Percentiles rank a stretch among this genome's conserved stretches.
Conservation (phyloP, 2,797 vertebrate species). For the Margarornis squamiger region DNA sequence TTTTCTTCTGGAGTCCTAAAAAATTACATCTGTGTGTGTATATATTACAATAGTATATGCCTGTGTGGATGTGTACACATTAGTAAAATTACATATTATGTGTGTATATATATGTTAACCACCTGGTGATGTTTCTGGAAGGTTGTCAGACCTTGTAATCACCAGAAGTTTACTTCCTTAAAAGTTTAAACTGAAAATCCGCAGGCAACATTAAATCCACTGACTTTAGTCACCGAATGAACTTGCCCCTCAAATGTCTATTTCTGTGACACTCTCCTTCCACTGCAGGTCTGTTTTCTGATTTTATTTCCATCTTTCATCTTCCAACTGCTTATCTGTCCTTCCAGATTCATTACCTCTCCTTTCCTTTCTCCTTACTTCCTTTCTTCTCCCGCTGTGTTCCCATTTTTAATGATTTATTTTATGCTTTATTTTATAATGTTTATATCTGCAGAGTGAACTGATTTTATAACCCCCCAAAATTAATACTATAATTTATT, state of each 20-base stretch:
- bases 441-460: slow-evolving; percentile 51
- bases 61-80: neutral
- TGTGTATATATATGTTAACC: neutral
- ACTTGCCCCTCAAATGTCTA: neutral
- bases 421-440: slow-evolving; percentile 38
- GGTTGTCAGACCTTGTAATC: neutral
- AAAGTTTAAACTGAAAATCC: neutral
- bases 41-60: neutral
- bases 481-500: slow-evolving; percentile 35
- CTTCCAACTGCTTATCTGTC: slow-evolving; percentile 59
- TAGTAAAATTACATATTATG: accelerated
- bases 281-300: neutral
- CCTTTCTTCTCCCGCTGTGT: slow-evolving; percentile 33
- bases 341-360: slow-evolving; percentile 62
- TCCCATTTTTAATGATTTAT: slow-evolving; percentile 63
- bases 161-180: neutral
- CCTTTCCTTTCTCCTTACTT: slow-evolving; percentile 32
- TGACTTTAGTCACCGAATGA: neutral
- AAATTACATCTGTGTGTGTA: accelerated
- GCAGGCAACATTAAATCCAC: neutral
- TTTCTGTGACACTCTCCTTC: neutral
- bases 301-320: slow-evolving; percentile 47
- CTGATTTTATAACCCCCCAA: slow-evolving; percentile 28
- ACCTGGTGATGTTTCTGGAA: neutral
- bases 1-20: neutral